Evolutionary conservation across 1,140 invertebrate genomes (phyloP), one percentile per base, ranked within the genome.

Genomic region (Neotoxoptera formosana): DNA sequence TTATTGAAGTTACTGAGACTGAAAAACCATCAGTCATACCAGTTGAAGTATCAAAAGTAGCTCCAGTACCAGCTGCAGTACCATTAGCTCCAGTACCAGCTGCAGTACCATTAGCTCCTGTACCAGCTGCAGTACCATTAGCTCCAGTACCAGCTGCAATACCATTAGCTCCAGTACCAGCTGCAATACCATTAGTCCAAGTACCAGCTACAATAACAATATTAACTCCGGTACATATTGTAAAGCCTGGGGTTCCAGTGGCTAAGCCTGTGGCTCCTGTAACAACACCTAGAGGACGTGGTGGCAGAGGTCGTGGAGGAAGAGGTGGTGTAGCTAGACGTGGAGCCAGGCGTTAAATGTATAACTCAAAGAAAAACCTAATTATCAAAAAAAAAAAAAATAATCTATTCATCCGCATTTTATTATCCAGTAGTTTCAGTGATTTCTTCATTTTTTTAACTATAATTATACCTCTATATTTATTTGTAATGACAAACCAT

Each of bases 241-340:
- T 53, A 25, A 41, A n/a, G n/a, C 36, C 51, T 8, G 53, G n/a
- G 1, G 56, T 2, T 25, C 25, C 47, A 53, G 36, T 7, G 8
- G 6, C 60, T n/a, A 41, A n/a, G n/a, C 36, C 51, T 8, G 53
- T 47, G 1, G 56, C 1, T 25, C 25, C 47, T 36, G 36, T 7
- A 45, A 91, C 48, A 47, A 47, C 91, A 0, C 23, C 67, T 48
- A 84, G 51, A 86, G 91, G 81, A 30, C 91, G 91, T 41, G 91
- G 91, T 41, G 36, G 25, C n/a, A 76, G 67, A 34, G 60, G 91
- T 41, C 67, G 91, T 84, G 67, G 67, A 34, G 91, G 91, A 23
- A 84, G 81, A 56, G 81, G 90, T 48, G 90, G 60, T 47, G 67
- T 48, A 7, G 91, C 81, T 45, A 83, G 67, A 7, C 91, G 91